These are phyloP conservation scores for Gastrophysa polygoni DNA, from an alignment of 2,888 invertebrate species.

Conservation along the genomic window DNA sequence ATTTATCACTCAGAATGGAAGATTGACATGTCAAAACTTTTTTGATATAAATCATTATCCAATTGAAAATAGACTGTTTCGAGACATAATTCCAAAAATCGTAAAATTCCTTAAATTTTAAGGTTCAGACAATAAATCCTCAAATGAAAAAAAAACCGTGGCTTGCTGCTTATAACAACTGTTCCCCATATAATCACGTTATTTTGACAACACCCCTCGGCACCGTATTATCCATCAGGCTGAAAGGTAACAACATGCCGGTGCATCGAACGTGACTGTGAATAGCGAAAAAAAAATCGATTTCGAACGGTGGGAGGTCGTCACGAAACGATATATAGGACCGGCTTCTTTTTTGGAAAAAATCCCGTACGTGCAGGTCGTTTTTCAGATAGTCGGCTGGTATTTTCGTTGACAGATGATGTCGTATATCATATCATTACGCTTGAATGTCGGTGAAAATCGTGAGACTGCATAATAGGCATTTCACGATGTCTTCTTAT, in stretches of 20 bases:
- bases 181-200: not conserved
- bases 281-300: slow-evolving; percentile 4
- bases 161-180: no score
- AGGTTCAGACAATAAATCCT: no score
- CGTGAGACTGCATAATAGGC: not conserved
- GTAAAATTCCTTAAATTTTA: no score
- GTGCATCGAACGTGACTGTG: slow-evolving; percentile 1
- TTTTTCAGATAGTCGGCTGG: slow-evolving; percentile 6
- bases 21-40: no score
- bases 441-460: not conserved
- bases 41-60: no score
- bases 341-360: not conserved
- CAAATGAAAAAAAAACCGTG: no score
- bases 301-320: slow-evolving; percentile 9
- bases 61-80: no score
- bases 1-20: no score
- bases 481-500: not conserved
- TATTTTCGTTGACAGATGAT: slow-evolving; percentile 3
- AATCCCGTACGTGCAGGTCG: slow-evolving; percentile 4
- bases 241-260: not conserved
- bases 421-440: slow-evolving; percentile 11
- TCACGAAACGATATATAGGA: not conserved
- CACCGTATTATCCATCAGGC: not conserved
- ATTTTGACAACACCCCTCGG: not conserved
- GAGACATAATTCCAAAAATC: no score